These are phyloP conservation scores for Intellagama lesueurii DNA, from an alignment of 2,797 vertebrate genomes.

Conservation along the genomic window DNA sequence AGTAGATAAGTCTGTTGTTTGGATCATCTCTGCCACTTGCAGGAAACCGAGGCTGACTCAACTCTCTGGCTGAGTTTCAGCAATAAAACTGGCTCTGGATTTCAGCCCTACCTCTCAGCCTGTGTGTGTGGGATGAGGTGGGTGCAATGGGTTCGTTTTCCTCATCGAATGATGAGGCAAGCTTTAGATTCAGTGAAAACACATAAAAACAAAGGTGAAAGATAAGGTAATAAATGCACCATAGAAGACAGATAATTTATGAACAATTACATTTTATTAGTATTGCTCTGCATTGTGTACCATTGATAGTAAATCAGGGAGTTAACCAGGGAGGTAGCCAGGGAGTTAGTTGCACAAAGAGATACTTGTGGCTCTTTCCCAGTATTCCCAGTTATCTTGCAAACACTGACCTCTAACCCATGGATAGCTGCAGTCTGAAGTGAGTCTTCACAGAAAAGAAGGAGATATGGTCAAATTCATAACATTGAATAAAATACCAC, in stretches of 20 bases:
- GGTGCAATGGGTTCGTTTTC: slow-evolving; percentile 52
- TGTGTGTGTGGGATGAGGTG: slow-evolving; percentile 47
- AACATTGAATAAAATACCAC: too few relatives aligned
- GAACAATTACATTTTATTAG: slow-evolving; percentile 51
- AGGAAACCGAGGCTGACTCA: neutral
- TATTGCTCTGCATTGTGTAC: slow-evolving; percentile 27
- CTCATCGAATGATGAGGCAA: slow-evolving; percentile 28
- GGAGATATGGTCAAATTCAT: slow-evolving; percentile 41
- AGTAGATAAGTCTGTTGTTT: neutral
- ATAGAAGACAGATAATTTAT: slow-evolving; percentile 42
- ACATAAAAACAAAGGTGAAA: slow-evolving; percentile 55
- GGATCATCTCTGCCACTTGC: neutral
- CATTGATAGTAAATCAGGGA: slow-evolving; percentile 60
- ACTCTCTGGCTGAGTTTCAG: slow-evolving; percentile 43
- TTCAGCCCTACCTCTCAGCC: slow-evolving; percentile 35
- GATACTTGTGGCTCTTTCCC: slow-evolving; percentile 58
- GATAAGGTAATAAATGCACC: slow-evolving; percentile 37
- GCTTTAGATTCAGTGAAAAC: slow-evolving; percentile 50
- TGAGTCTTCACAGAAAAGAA: slow-evolving; percentile 59
- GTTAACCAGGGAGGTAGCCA: slow-evolving; percentile 49
- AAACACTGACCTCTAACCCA: slow-evolving; percentile 61
- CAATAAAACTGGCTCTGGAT: neutral
- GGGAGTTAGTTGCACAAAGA: slow-evolving; percentile 36
- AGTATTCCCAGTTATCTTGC: slow-evolving; percentile 59
- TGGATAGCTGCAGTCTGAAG: slow-evolving; percentile 66